Percentiles rank a stretch among this genome's conserved stretches.
Evolutionary conservation across 2,113 vertebrate species (phyloP).

Genomic region (Polypterus bichir): DNA sequence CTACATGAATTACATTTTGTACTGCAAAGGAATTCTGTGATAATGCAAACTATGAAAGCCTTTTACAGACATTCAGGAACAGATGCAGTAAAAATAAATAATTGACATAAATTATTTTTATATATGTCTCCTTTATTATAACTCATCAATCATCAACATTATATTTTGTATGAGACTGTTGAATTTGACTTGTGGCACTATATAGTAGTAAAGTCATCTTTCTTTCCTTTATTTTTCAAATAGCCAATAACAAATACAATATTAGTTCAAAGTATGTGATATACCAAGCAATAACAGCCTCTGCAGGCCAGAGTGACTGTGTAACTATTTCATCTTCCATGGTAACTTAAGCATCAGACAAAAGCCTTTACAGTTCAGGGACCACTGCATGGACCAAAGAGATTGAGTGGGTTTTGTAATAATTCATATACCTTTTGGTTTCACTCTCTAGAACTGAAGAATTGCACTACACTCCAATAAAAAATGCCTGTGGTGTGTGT

Average conservation of each 20-base stretch:
- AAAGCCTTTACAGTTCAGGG: constrained; percentile 62
- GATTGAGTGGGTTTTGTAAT: constrained; percentile 60
- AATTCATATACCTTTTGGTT: constrained; percentile 72
- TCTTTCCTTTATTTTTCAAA: constrained; percentile 47
- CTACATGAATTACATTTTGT: too few species aligned
- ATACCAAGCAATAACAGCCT: constrained; percentile 47
- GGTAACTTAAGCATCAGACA: constrained; percentile 83
- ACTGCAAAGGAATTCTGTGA: too few species aligned
- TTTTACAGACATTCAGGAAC: too few species aligned
- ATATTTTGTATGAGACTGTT: background rate
- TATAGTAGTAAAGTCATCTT: constrained; percentile 26
- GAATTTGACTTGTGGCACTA: background rate
- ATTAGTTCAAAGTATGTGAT: constrained; percentile 63
- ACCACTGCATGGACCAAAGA: constrained; percentile 37
- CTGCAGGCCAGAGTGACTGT: constrained; percentile 37
- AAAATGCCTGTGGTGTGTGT: constrained; percentile 30
- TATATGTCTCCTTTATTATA: background rate
- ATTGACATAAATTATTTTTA: background rate
- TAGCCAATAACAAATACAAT: constrained; percentile 32
- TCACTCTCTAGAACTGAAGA: constrained; percentile 61
- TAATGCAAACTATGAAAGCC: too few species aligned
- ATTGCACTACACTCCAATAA: constrained; percentile 59
- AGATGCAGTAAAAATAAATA: too few species aligned
- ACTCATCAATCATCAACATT: background rate
- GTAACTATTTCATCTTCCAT: constrained; percentile 82